Conservation (phyloP, 2,113 vertebrate species). For the Phocoena phocoena region DNA sequence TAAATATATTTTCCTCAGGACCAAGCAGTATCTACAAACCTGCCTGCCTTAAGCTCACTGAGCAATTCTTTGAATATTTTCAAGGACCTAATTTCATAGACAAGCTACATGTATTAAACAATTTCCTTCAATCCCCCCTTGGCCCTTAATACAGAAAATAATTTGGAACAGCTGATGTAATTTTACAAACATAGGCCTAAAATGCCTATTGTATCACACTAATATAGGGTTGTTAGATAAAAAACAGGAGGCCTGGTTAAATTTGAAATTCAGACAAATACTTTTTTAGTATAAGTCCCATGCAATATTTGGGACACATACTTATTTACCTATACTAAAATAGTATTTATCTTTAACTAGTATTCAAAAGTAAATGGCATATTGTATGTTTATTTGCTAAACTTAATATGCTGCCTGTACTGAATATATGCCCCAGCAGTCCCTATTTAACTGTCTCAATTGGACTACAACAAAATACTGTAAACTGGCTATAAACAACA, state of each 20-base stretch:
- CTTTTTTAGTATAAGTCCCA: background rate
- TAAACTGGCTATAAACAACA: background rate
- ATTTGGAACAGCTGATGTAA: background rate
- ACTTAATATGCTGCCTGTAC: background rate
- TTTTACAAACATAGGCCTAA: background rate
- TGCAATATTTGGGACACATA: background rate
- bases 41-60: background rate
- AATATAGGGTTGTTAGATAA: background rate
- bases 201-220: background rate
- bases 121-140: background rate
- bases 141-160: background rate
- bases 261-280: background rate
- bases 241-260: background rate
- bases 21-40: background rate
- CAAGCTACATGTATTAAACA: background rate
- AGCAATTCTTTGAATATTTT: background rate
- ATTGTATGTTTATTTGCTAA: background rate
- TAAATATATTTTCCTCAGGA: background rate
- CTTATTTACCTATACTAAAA: background rate
- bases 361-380: background rate
- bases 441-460: background rate
- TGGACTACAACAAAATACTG: background rate
- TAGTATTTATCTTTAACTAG: background rate
- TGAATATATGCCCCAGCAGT: background rate
- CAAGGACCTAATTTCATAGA: background rate